phyloP scores from a whole-genome alignment of 2,888 invertebrate species.

The Ophion slaviceki region DNA sequence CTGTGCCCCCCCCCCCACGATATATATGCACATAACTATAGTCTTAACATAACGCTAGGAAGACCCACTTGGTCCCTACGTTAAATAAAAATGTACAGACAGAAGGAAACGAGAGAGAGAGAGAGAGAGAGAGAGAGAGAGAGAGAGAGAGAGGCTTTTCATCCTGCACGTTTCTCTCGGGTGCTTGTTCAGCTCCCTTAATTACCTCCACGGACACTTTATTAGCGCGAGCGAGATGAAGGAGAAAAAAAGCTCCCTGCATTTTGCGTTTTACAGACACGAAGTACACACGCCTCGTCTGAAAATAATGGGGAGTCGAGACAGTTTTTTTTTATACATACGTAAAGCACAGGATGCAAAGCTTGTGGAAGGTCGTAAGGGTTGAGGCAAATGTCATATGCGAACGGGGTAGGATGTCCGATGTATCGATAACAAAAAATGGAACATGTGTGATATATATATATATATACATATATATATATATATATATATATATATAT shows the following conservation, averaged over 20 bases:
- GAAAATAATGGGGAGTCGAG: background rate
- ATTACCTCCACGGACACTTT: slow-evolving; percentile 44
- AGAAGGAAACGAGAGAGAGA: background rate
- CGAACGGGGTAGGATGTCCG: background rate
- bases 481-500: background rate
- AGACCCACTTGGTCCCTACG: too few relatives aligned
- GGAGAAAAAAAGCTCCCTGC: slow-evolving; percentile 22
- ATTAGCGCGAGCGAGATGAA: slow-evolving; percentile 21
- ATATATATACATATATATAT: background rate
- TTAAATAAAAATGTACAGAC: background rate
- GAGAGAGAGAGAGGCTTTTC: slow-evolving; percentile 17
- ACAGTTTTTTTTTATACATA: background rate
- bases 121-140: background rate
- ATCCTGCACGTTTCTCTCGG: slow-evolving; percentile 15
- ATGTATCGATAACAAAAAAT: slow-evolving; percentile 13
- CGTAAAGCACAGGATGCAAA: background rate
- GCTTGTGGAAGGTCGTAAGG: background rate
- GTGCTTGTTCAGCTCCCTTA: slow-evolving; percentile 16
- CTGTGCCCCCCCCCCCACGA: background rate
- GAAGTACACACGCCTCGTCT: background rate
- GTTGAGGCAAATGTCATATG: background rate
- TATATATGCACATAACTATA: background rate
- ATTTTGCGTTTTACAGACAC: background rate
- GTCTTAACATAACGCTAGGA: too few relatives aligned
- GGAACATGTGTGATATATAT: background rate